Evolutionary conservation across 2,113 vertebrate genomes (phyloP).

Genomic region (Microcebus ravelobensis): DNA sequence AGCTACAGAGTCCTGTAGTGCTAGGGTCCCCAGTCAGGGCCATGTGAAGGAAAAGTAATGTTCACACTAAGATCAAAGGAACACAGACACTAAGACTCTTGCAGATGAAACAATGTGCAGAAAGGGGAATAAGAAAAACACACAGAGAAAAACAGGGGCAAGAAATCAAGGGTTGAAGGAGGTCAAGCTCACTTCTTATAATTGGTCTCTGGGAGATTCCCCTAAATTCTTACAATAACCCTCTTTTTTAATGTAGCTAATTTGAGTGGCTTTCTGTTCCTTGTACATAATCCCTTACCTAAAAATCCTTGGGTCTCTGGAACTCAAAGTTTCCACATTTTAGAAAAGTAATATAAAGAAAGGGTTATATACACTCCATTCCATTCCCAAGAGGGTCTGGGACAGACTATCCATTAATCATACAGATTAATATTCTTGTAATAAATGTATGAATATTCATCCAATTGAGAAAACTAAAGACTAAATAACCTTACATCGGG

Average conservation of each 20-base stretch:
- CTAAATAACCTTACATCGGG: neutral
- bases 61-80: neutral
- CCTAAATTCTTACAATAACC: neutral
- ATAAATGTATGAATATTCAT: neutral
- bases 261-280: neutral
- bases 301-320: neutral
- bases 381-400: neutral
- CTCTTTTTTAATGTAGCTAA: neutral
- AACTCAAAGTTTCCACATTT: slow-evolving; percentile 11
- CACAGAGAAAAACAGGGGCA: neutral
- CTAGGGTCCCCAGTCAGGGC: neutral
- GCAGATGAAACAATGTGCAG: neutral
- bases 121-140: neutral
- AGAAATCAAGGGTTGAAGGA: neutral
- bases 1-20: neutral
- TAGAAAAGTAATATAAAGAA: neutral
- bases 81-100: neutral
- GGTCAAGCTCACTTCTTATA: neutral
- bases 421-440: neutral
- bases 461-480: neutral
- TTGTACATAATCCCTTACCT: neutral
- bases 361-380: neutral
- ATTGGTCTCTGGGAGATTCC: neutral
- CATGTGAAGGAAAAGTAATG: neutral
- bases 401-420: neutral